Conservation (phyloP, 1,140 invertebrate genomes). For the Aphaenogaster ashmeadi region DNA sequence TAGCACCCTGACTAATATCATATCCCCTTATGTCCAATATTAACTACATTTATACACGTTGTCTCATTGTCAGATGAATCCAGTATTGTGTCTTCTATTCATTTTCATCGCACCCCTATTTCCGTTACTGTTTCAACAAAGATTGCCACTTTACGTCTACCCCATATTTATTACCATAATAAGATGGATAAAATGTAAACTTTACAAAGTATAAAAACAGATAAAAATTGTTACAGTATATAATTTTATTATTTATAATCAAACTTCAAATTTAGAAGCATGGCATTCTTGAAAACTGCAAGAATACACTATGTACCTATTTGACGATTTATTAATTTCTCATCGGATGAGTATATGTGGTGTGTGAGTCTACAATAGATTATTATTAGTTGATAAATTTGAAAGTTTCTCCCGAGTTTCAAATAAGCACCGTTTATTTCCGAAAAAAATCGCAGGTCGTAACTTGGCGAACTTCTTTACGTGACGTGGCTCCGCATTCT, state of each 20-base stretch:
- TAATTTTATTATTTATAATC: neutral
- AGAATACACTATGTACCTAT: neutral
- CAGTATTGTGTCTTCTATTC: conserved; percentile 83
- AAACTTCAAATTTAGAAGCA: neutral
- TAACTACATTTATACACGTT: conserved; percentile 79
- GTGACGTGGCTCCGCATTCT: conserved; percentile 42
- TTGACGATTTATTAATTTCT: neutral
- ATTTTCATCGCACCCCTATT: conserved; percentile 70
- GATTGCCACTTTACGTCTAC: conserved; percentile 48
- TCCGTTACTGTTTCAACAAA: conserved; percentile 48
- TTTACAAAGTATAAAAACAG: neutral
- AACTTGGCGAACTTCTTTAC: conserved; percentile 39
- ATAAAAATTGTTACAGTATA: neutral
- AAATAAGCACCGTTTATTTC: neutral
- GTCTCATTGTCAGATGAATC: conserved; percentile 83
- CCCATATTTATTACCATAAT: conserved; percentile 47
- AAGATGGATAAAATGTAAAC: neutral
- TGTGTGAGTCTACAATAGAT: neutral
- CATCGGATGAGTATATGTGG: neutral
- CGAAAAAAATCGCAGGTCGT: conserved; percentile 13
- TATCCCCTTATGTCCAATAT: conserved; percentile 61
- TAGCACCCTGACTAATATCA: conserved; percentile 66
- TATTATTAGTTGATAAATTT: neutral
- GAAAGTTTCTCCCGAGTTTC: neutral
- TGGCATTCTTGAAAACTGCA: neutral